These are phyloP conservation scores for Papilio polyxenes DNA, from an alignment of 1,140 invertebrate genomes.

Conservation along the genomic window DNA sequence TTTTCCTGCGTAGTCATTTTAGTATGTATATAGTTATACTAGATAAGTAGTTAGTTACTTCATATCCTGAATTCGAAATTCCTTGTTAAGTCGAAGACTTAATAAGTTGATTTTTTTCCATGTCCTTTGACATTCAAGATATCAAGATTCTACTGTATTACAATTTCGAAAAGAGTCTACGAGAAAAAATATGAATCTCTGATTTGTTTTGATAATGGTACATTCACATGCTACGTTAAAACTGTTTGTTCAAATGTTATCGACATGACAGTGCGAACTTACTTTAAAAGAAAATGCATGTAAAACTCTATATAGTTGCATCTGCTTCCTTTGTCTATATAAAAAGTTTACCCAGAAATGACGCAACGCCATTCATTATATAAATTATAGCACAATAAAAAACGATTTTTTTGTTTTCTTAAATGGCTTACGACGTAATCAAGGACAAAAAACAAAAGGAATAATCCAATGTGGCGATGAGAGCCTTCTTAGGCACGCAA, in stretches of 20 bases:
- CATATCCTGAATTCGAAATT: too few relatives aligned
- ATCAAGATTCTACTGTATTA: too few relatives aligned
- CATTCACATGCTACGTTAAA: not conserved
- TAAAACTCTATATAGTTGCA: not conserved
- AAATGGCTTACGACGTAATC: slow-evolving; percentile 34
- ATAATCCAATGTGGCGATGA: slow-evolving; percentile 48
- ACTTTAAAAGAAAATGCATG: not conserved
- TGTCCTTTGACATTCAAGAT: too few relatives aligned
- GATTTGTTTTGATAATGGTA: not conserved
- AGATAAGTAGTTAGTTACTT: too few relatives aligned
- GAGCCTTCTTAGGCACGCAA: slow-evolving; percentile 46
- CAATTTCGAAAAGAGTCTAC: too few relatives aligned
- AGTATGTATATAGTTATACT: too few relatives aligned
- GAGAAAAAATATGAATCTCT: too few relatives aligned
- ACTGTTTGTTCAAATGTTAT: not conserved
- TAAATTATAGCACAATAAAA: slow-evolving; percentile 21
- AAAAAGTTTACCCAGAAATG: slow-evolving; percentile 30
- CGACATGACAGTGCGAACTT: not conserved
- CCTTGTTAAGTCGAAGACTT: too few relatives aligned
- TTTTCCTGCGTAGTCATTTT: too few relatives aligned
- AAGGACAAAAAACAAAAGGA: slow-evolving; percentile 49
- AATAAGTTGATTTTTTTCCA: too few relatives aligned
- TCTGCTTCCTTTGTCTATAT: slow-evolving; percentile 33
- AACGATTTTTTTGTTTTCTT: not conserved
- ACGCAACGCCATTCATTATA: slow-evolving; percentile 3